phyloP scores from a whole-genome alignment of 2,113 vertebrate species.

The Thermophis baileyi region DNA sequence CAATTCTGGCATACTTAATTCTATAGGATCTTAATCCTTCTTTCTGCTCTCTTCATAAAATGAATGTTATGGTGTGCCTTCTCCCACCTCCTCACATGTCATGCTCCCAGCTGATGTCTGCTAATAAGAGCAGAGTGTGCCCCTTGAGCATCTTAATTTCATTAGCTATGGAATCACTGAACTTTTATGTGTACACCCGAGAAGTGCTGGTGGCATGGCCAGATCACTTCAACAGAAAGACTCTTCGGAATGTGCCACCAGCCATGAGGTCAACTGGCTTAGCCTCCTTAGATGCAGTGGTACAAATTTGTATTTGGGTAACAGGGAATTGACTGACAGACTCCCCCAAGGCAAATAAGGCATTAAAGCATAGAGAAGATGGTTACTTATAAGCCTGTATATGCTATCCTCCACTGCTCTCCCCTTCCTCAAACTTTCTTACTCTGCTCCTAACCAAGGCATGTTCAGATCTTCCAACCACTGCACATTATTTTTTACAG shows the following conservation, averaged over 20 bases:
- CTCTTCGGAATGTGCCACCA: neutral
- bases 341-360: neutral
- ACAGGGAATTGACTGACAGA: neutral
- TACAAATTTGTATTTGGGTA: neutral
- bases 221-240: neutral
- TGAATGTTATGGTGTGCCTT: neutral
- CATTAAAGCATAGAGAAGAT: neutral
- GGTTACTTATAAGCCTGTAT: neutral
- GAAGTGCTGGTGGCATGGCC: constrained; percentile 14
- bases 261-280: constrained; percentile 17
- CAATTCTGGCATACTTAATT: neutral
- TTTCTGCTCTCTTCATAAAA: neutral
- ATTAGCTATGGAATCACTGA: constrained; percentile 46
- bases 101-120: neutral
- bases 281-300: constrained; percentile 1
- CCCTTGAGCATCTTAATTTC: constrained; percentile 27
- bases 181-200: constrained; percentile 31
- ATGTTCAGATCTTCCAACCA: neutral
- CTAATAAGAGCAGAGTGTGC: constrained; percentile 9
- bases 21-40: neutral
- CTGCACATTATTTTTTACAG: neutral
- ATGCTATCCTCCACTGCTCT: neutral
- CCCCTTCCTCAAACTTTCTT: neutral
- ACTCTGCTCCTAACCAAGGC: neutral
- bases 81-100: neutral